Evolutionary conservation across 2,888 invertebrate species (phyloP).

Genomic region (Drosophila infuscata): DNA sequence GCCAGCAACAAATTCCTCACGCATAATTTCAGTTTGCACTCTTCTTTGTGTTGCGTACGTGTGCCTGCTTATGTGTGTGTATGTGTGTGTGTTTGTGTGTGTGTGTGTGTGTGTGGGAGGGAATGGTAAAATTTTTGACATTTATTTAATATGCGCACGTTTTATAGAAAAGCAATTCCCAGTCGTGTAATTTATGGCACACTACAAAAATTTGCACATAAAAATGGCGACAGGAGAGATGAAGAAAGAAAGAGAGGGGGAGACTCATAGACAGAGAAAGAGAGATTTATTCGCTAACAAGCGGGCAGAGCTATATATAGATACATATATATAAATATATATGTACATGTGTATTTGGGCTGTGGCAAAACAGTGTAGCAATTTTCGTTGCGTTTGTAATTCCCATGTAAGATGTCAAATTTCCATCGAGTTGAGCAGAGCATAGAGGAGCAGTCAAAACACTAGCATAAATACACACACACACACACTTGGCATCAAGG

Average conservation of each 20-base stretch:
- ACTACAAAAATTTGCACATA: constrained; percentile 81
- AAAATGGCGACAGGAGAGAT: constrained; percentile 58
- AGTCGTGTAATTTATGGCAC: constrained; percentile 80
- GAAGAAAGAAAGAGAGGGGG: neutral
- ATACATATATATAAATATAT: constrained; percentile 21
- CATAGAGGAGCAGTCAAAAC: constrained; percentile 33
- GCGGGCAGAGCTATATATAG: constrained; percentile 3
- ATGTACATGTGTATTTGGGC: constrained; percentile 32
- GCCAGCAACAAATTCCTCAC: constrained; percentile 65
- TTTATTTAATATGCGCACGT: constrained; percentile 81
- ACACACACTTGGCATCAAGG: constrained; percentile 21
- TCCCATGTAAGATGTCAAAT: constrained; percentile 80
- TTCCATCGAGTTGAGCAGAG: constrained; percentile 41
- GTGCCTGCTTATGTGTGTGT: constrained; percentile 3
- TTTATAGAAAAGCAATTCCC: constrained; percentile 82
- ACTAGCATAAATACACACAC: constrained; percentile 15
- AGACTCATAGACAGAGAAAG: neutral
- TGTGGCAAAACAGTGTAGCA: constrained; percentile 73
- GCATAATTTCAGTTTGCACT: constrained; percentile 64
- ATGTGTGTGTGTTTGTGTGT: constrained; percentile 18
- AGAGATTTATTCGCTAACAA: neutral
- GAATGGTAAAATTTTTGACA: constrained; percentile 74
- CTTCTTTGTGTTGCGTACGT: constrained; percentile 34
- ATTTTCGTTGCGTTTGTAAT: constrained; percentile 79
- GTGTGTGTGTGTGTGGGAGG: constrained; percentile 6